Evolutionary conservation across 2,113 vertebrate species (phyloP).

Genomic region (Dasypus novemcinctus): DNA sequence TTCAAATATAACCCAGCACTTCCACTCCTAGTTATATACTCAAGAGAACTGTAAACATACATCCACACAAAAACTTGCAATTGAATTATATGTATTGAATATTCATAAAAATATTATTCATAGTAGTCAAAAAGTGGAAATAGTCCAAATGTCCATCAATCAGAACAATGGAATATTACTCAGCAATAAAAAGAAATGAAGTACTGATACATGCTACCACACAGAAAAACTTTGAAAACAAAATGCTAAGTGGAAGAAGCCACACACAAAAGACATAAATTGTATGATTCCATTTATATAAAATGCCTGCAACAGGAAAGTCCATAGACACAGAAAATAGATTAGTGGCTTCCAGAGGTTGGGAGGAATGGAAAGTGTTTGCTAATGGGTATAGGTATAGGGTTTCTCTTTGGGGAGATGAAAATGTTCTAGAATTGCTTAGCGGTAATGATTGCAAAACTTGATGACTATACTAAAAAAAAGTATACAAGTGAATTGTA

Average conservation of each 20-base stretch:
- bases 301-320: no score
- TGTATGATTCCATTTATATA: no score
- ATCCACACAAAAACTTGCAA: not conserved
- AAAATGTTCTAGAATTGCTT: not conserved
- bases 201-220: no score
- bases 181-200: not conserved
- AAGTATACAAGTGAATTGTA: not conserved
- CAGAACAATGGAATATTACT: not conserved
- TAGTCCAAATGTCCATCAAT: no score
- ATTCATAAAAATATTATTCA: not conserved
- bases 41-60: not conserved
- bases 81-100: not conserved
- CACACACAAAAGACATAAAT: not conserved
- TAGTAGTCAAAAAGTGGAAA: not conserved
- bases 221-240: not conserved
- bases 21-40: not conserved
- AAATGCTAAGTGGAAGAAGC: not conserved
- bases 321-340: no score
- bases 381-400: no score
- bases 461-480: not conserved
- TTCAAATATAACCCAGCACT: not conserved
- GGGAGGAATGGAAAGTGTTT: no score
- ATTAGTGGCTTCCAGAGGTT: no score
- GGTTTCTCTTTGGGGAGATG: no score
- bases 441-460: not conserved